A percentile compares a stretch with the other conserved stretches of the same genome.
These are phyloP conservation scores for Saturnia pavonia DNA, from an alignment of 2,888 invertebrate species.

Conservation along the genomic window DNA sequence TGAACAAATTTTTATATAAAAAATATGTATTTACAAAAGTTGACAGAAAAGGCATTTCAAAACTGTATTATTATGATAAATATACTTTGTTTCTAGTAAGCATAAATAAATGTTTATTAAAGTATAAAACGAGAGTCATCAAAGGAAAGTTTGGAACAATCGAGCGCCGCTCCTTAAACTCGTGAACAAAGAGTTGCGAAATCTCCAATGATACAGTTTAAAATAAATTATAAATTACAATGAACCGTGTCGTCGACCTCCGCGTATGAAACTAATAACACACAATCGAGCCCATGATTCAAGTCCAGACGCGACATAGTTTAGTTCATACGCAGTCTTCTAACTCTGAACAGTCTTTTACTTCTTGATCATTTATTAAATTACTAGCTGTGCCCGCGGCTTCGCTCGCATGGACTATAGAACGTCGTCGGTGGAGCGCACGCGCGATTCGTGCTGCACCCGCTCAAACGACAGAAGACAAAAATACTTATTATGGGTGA, in stretches of 20 bases:
- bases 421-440: too few relatives aligned
- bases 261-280: slow-evolving; percentile 52
- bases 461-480: too few relatives aligned
- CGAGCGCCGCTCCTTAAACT: slow-evolving; percentile 30
- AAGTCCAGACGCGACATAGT: slow-evolving; percentile 13
- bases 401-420: too few relatives aligned
- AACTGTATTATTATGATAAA: too few relatives aligned
- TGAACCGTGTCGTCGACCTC: slow-evolving; percentile 72
- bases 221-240: slow-evolving; percentile 77
- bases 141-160: slow-evolving; percentile 7
- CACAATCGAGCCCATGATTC: slow-evolving; percentile 40
- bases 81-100: neutral
- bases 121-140: slow-evolving; percentile 10
- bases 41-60: too few relatives aligned
- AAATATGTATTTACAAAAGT: too few relatives aligned
- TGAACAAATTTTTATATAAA: too few relatives aligned
- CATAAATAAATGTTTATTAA: slow-evolving; percentile 4
- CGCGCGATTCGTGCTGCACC: too few relatives aligned
- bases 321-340: neutral
- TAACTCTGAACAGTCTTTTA: neutral
- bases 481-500: too few relatives aligned
- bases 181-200: slow-evolving; percentile 41
- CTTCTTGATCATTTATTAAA: neutral
- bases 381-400: too few relatives aligned
- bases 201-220: slow-evolving; percentile 68